A percentile compares a stretch with the other conserved stretches of the same genome.
These are phyloP conservation scores for Drosophila novamexicana DNA, from an alignment of 1,140 invertebrate species.

Conservation along the genomic window DNA sequence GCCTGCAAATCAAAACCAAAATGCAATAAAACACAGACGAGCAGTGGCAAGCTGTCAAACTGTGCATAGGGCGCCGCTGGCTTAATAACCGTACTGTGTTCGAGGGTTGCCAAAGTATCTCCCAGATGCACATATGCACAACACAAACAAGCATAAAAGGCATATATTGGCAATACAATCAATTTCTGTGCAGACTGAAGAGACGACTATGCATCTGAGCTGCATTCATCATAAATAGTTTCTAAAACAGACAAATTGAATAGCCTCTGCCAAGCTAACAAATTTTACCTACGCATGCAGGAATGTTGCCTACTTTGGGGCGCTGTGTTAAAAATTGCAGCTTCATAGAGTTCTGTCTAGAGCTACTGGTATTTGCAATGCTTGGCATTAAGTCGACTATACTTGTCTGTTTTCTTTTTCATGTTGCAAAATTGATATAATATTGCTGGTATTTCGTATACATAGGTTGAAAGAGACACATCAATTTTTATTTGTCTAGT, in stretches of 20 bases:
- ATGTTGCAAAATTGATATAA: too few relatives aligned
- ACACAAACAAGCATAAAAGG: not conserved
- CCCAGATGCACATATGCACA: not conserved
- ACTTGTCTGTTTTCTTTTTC: too few relatives aligned
- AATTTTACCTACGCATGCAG: not conserved
- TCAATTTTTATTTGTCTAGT: too few relatives aligned
- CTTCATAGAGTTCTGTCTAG: too few relatives aligned
- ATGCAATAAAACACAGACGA: constrained; percentile 68
- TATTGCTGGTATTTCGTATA: too few relatives aligned
- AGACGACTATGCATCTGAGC: not conserved
- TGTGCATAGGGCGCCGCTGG: constrained; percentile 6
- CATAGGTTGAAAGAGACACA: too few relatives aligned
- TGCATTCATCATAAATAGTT: not conserved
- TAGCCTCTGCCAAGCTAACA: not conserved
- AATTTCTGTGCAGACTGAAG: not conserved
- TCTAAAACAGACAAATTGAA: not conserved
- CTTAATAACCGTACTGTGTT: constrained; percentile 26
- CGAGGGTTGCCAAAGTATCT: constrained; percentile 15
- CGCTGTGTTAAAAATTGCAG: too few relatives aligned
- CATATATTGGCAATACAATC: not conserved
- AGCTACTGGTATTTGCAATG: too few relatives aligned
- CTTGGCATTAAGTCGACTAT: too few relatives aligned
- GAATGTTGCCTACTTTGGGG: too few relatives aligned
- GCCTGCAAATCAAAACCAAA: constrained; percentile 70
- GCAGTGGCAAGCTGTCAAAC: constrained; percentile 42